Evolutionary conservation across 2,888 invertebrate species (phyloP), one percentile per base, ranked within the genome.

Genomic region (Muschampia plurimacula): DNA sequence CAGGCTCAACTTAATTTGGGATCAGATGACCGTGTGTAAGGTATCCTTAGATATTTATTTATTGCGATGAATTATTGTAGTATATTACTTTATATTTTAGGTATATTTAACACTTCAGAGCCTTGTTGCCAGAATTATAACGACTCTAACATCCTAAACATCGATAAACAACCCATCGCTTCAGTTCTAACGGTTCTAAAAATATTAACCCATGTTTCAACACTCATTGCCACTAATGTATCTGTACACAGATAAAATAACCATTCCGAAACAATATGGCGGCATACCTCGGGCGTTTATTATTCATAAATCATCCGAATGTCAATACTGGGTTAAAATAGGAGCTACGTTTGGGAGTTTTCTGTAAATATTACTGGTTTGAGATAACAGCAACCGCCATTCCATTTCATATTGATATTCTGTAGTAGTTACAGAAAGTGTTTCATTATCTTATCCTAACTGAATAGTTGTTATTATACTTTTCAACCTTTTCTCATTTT

Each of bases 241-340:
- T 77, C 62, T 74, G 72, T 70, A 60, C 55, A 71, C 70, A 72
- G 62, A 66, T 75, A 78, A 75, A 79, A 78, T 77, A 79, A 78
- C 78, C 78, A 82, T 85, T 86, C 83, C 78, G 78, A 81, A 84
- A 86, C 87, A 89, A 86, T 87, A 84, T 82, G 84, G 83, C 80
- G 52, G 79, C 84, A 80, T 74, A 76, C 78, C 75, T 77, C 77
- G 76, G 77, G 79, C 85, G 88, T 88, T 89, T 87, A 87, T 86
- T 85, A 84, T 86, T 84, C 87, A 88, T 92, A 91, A 90, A 91
- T 91, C 90, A 91, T 87, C 76, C 75, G 75, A 82, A 85, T 85
- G 92, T 90, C 90, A 89, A 90, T 91, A 90, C 74, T 67, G 69
- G 69, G 69, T 57, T 74, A 73, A 71, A 76, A 72, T 62, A 62